Evolutionary conservation across 2,113 vertebrate species (phyloP).

Genomic region (Rattus rattus): DNA sequence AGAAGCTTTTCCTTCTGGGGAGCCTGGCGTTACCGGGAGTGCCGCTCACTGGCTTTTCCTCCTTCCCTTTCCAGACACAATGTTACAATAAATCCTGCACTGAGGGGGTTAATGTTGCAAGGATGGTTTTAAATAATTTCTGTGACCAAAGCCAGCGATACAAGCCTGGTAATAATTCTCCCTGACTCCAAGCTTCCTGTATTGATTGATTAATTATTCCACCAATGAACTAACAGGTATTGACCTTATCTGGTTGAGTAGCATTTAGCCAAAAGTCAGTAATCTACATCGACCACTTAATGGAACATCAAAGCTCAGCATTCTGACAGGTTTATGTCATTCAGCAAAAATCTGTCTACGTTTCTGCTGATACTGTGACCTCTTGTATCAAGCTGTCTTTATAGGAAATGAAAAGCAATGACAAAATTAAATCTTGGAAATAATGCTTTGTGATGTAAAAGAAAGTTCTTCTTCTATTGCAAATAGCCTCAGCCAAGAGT

Average conservation of each 20-base stretch:
- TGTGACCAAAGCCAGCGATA: constrained; percentile 81
- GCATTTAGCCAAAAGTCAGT: constrained; percentile 92
- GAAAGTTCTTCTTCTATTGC: constrained; percentile 52
- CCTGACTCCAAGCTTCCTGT: constrained; percentile 88
- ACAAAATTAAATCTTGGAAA: constrained; percentile 85
- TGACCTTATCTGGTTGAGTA: constrained; percentile 93
- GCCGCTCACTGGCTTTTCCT: constrained; percentile 70
- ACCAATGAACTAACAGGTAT: constrained; percentile 98
- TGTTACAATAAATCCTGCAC: constrained; percentile 82
- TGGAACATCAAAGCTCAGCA: constrained; percentile 95
- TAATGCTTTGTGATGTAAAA: constrained; percentile 79
- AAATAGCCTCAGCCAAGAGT: constrained; percentile 36
- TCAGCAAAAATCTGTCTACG: constrained; percentile 90
- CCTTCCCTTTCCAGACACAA: constrained; percentile 67
- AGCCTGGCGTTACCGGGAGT: constrained; percentile 85
- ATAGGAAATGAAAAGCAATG: constrained; percentile 83
- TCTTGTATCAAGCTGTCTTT: constrained; percentile 86
- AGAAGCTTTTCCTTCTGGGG: constrained; percentile 86
- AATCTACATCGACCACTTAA: constrained; percentile 97
- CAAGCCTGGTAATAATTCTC: constrained; percentile 84
- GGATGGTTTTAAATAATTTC: constrained; percentile 84
- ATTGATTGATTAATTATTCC: constrained; percentile 99
- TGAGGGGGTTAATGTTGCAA: constrained; percentile 83
- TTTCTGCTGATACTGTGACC: constrained; percentile 93
- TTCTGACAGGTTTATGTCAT: constrained; percentile 95